Base-by-base conservation (phyloP, 2,888 invertebrate species). In the Keiferia lycopersicella region DNA sequence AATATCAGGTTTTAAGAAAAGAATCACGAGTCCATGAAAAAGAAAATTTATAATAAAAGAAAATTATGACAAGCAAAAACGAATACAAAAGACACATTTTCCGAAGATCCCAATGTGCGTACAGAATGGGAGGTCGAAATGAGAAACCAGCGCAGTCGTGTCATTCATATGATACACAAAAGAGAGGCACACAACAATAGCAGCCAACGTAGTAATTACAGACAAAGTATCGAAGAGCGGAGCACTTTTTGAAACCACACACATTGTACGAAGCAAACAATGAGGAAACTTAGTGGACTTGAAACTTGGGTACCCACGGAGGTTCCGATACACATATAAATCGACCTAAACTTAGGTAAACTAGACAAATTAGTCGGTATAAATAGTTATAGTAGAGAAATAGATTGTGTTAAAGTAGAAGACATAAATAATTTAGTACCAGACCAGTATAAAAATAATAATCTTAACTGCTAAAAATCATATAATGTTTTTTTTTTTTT, bases 171-270 rank as follows among this genome's bases (percentile, higher is more conserved):
- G 74, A 73, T 75, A 82, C 74, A 77, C 75, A 81, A 80, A 79
- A 82, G 77, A 70, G 75, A 71, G 70, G 67, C 73, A 73, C 73
- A 71, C 70, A 78, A 80, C 81, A 82, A 82, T 81, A 71, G 81
- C 73, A 77, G 71, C 80, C 74, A 77, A 75, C 76, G 75, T 77
- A 76, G 79, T 78, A 82, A 82, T 82, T 78, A 80, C 80, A 70
- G 74, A 73, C 73, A 77, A 30, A 80, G 78, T 79, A 80, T 81
- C 77, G 78, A 80, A 76, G 71, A 71, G 72, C 64, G 73, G 75
- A 79, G 76, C 78, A 79, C 79, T 81, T 79, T 80, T 75, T 68
- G 73, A 78, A 80, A 78, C 76, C 76, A 75, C 69, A 71, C 70
- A 72, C 70, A 77, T 79, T 81, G 78, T 77, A 71, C 60, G 68